Evolutionary conservation across 2,888 invertebrate genomes (phyloP).

Genomic region (Flexamia atlantica): DNA sequence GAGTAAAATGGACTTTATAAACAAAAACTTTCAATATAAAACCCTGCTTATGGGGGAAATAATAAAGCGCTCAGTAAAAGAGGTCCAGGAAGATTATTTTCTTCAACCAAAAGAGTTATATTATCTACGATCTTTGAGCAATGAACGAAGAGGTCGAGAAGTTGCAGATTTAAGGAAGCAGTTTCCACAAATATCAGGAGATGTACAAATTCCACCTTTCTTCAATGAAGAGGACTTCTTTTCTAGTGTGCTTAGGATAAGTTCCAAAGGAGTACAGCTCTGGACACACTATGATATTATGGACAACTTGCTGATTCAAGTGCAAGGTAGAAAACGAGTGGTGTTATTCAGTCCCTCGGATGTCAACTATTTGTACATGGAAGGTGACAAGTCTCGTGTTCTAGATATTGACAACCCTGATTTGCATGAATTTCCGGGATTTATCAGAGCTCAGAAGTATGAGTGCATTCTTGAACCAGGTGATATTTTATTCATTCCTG

Average conservation of each 20-base stretch:
- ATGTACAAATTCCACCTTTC: slow-evolving; percentile 75
- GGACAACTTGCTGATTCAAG: slow-evolving; percentile 77
- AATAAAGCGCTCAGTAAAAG: slow-evolving; percentile 66
- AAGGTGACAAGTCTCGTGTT: slow-evolving; percentile 77
- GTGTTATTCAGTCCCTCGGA: slow-evolving; percentile 76
- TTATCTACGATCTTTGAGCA: slow-evolving; percentile 75
- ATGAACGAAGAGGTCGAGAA: slow-evolving; percentile 75
- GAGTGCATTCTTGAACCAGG: slow-evolving; percentile 75
- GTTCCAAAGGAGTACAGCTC: slow-evolving; percentile 75
- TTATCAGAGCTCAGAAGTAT: slow-evolving; percentile 73
- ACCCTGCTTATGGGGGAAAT: slow-evolving; percentile 72
- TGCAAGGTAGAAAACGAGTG: slow-evolving; percentile 74
- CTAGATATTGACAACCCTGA: slow-evolving; percentile 76
- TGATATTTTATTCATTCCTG: slow-evolving; percentile 78
- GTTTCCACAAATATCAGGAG: slow-evolving; percentile 75
- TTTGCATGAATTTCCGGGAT: slow-evolving; percentile 74
- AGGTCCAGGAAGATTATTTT: slow-evolving; percentile 73
- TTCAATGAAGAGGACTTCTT: slow-evolving; percentile 74
- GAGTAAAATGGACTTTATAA: slow-evolving; percentile 75
- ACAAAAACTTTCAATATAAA: slow-evolving; percentile 77
- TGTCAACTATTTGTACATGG: slow-evolving; percentile 76
- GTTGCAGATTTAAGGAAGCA: slow-evolving; percentile 75
- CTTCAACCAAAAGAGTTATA: slow-evolving; percentile 71
- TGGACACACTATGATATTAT: slow-evolving; percentile 80
- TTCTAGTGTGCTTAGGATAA: slow-evolving; percentile 77